Conservation (phyloP, 2,113 vertebrate genomes). For the Stigmatopora argus region DNA sequence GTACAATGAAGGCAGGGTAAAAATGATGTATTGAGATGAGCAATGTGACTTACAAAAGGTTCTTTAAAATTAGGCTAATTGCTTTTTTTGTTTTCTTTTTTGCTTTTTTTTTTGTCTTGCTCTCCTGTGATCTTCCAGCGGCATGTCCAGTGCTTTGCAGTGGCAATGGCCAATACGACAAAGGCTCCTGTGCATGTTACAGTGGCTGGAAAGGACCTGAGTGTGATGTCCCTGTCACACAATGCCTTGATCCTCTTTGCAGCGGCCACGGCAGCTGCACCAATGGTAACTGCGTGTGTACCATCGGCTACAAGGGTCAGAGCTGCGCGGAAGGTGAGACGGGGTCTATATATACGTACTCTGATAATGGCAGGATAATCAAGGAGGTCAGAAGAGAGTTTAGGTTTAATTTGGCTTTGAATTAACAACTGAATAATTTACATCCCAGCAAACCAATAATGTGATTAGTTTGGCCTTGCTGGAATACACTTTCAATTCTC, state of each 20-base stretch:
- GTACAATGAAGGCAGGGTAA: constrained; percentile 9
- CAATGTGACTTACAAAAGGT: constrained; percentile 15
- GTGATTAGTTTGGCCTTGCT: too few relatives aligned
- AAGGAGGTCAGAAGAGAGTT: background rate
- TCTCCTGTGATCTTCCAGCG: constrained; percentile 49
- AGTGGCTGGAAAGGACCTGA: constrained; percentile 97
- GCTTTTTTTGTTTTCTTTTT: constrained; percentile 1
- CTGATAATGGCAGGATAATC: background rate
- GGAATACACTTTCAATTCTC: too few relatives aligned
- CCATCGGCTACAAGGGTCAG: constrained; percentile 88
- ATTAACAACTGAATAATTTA: too few relatives aligned
- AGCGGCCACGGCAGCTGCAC: constrained; percentile 91
- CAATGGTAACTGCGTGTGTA: constrained; percentile 89
- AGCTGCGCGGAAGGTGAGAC: constrained; percentile 89
- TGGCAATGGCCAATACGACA: constrained; percentile 95
- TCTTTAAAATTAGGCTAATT: constrained; percentile 29
- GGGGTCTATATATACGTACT: background rate
- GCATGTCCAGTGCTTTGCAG: constrained; percentile 96
- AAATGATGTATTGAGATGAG: constrained; percentile 19
- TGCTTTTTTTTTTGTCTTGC: too few relatives aligned
- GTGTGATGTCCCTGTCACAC: constrained; percentile 86
- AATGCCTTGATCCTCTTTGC: constrained; percentile 93
- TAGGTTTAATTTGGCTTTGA: too few relatives aligned
- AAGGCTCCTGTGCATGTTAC: constrained; percentile 94
- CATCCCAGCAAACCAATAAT: too few relatives aligned